Evolutionary conservation across 2,797 vertebrate species (phyloP).

Genomic region (Australoheros facetus): DNA sequence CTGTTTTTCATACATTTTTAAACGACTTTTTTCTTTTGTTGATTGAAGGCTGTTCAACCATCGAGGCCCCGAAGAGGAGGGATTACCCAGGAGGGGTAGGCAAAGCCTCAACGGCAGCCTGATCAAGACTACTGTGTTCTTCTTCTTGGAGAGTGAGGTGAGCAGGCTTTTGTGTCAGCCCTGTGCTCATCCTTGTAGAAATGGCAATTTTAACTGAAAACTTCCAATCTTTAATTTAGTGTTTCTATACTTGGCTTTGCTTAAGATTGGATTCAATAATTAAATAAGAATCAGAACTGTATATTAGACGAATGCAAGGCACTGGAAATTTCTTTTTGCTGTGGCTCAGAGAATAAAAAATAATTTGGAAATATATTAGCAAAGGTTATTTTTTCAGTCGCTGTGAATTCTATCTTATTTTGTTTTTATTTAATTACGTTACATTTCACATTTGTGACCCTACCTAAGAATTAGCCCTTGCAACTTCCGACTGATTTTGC

Average conservation of each 20-base stretch:
- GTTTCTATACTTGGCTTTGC: neutral
- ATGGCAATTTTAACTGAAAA: neutral
- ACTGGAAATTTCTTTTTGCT: neutral
- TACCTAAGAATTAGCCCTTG: too few relatives aligned
- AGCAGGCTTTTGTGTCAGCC: constrained; percentile 26
- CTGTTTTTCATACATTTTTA: neutral
- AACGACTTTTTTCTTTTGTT: constrained; percentile 23
- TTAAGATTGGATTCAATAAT: neutral
- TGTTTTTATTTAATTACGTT: neutral
- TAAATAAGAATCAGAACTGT: neutral
- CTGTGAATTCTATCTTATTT: neutral
- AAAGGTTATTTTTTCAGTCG: neutral
- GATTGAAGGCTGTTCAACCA: constrained; percentile 90
- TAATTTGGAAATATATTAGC: neutral
- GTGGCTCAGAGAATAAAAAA: neutral
- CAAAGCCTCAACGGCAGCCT: constrained; percentile 95
- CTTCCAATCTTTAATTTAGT: neutral
- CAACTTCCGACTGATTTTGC: too few relatives aligned
- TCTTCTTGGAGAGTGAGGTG: constrained; percentile 98
- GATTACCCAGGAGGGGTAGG: constrained; percentile 88
- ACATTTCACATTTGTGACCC: neutral
- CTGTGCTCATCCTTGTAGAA: neutral
- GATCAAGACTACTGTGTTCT: constrained; percentile 95
- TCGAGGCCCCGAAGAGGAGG: constrained; percentile 91
- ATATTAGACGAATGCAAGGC: neutral